These are phyloP conservation scores for Aphaenogaster floridana DNA, from an alignment of 1,140 invertebrate genomes.

Conservation along the genomic window DNA sequence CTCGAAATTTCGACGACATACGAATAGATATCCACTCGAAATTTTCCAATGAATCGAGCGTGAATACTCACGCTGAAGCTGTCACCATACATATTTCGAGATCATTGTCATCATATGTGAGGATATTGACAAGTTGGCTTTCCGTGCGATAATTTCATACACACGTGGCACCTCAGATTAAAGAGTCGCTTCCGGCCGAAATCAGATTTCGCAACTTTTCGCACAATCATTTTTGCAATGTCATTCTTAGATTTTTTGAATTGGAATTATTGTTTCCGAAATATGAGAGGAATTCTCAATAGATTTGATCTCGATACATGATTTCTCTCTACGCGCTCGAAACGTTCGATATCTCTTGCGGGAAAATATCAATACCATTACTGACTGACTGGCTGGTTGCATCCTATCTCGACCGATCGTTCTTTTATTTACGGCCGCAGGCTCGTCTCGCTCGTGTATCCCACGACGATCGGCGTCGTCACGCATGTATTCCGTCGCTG, in stretches of 20 bases:
- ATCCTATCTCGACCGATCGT: conserved; percentile 63
- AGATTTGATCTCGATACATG: conserved; percentile 10
- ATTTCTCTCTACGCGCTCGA: conserved; percentile 25
- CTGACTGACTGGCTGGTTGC: conserved; percentile 1
- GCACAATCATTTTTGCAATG: background rate
- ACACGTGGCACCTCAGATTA: background rate
- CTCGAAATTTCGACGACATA: conserved; percentile 34
- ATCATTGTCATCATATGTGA: background rate
- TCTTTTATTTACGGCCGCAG: conserved; percentile 68
- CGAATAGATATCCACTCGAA: background rate
- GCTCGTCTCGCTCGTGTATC: conserved; percentile 44
- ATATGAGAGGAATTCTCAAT: background rate
- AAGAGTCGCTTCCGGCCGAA: background rate
- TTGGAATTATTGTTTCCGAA: conserved; percentile 7
- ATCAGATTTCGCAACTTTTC: background rate
- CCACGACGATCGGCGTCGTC: conserved; percentile 49
- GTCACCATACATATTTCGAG: background rate
- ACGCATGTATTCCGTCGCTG: conserved; percentile 30
- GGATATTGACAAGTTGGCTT: background rate
- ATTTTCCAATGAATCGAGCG: conserved; percentile 12
- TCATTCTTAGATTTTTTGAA: background rate
- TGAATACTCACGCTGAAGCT: background rate
- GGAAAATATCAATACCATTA: conserved; percentile 41
- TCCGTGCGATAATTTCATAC: background rate
- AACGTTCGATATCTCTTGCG: conserved; percentile 43